Evolutionary conservation across 1,140 invertebrate species (phyloP), one percentile per base, ranked within the genome.

Genomic region (Trachelipus rathkii): DNA sequence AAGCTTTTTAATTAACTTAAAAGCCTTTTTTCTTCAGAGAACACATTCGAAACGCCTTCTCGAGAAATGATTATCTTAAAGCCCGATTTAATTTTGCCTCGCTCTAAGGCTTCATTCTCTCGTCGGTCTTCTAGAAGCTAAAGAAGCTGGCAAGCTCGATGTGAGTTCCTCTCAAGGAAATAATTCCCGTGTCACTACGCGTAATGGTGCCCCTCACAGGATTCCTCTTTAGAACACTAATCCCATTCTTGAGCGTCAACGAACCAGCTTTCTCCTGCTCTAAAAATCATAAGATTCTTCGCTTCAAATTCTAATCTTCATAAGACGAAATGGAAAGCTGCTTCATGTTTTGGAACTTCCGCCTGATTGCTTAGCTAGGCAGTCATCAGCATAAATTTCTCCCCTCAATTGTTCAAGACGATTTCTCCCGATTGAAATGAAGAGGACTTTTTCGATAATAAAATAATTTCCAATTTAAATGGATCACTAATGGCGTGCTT

Each of bases 341-440:
- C 78, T 79, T 79, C 75, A 79, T 79, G 78, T 79, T 79, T 79
- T 76, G 78, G 78, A 76, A 79, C 78, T 76, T 72, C 75, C 71
- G 75, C 70, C 73, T 76, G 75, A 76, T 76, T 76, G 75, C 74
- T 71, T 68, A 76, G 78, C 75, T 72, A 76, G 78, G 72, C 78
- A 79, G 78, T 78, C 77, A 78, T 78, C 74, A 76, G 75, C 78
- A 74, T 79, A 79, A 79, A 79, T 79, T 76, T 79, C 76, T 79
- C 71, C 45, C 72, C 44, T 76, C 67, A 67, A 76, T 60, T 50
- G 72, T 24, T 74, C 33, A 44, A 13, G n/a, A 46, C 44, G 19
- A n/a, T 44, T 44, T 43, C 8, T 43, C 44, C 6, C 9, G 19
- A 43, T 72, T 46, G n/a, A 72, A 44, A 44, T 45, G 11, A 10